Base-by-base conservation (phyloP, 1,140 invertebrate genomes). In the Rhyzopertha dominica region DNA sequence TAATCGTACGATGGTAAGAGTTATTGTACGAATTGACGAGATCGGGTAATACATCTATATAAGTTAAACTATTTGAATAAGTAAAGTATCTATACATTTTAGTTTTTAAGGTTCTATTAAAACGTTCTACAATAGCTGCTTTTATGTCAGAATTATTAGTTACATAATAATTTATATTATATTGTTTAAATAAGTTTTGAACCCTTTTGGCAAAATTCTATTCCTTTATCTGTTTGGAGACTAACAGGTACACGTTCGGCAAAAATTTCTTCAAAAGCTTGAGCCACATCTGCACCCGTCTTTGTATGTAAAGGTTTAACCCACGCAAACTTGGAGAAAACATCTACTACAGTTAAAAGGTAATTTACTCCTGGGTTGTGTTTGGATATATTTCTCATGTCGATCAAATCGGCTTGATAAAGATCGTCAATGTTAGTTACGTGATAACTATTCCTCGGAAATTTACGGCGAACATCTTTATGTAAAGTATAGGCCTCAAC, bases 271-370 rank as follows among this genome's bases (percentile, higher is more conserved):
- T 43, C 14, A 35, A 43, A 43, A 5, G 31, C 31, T 7, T 17
- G 9, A 24, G 13, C 31, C 3, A 36, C 42, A 59, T 24, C 48
- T 49, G 40, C 38, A 18, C 51, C 65, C 34, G 44, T 67, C 59
- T 75, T 75, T 8, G 47, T 61, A 62, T 70, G 69, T 17, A 74
- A 12, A 3, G 68, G 63, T 17, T 64, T 35, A 17, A 59, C 62
- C 61, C 62, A 74, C 18, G 66, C 65, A 54, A 58, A 68, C 57
- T 71, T 74, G 37, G 58, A 61, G 52, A 72, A 72, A 13, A 56
- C 49, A 55, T 74, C 68, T 43, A 75, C 73, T 4, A 71, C 59
- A 17, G 59, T 66, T 37, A 75, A 45, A 17, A 74, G 47, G 46
- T 68, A 74, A 31, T 61, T 62, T 51, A 51, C 61, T 17, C 57